Base-by-base conservation (phyloP, 2,888 invertebrate genomes). In the Sinodicranocentrus sp. region DNA sequence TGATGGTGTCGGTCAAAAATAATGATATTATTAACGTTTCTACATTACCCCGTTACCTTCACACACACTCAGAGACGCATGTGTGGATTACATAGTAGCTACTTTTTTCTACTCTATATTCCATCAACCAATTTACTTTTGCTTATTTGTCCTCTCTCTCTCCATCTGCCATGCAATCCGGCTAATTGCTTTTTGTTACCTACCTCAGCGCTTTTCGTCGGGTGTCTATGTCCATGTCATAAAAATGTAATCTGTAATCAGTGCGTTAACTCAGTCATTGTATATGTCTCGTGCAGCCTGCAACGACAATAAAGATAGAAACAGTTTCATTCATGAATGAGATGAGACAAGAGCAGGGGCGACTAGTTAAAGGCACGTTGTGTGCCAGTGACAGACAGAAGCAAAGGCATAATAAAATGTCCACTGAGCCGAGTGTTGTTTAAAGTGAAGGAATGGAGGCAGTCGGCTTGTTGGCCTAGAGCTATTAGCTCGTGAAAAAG, bases 181-280 rank as follows among this genome's bases (percentile, higher is more conserved):
- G 57, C 57, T 82, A 82, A 82, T 73, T 82, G 23, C 59, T 67
- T 72, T 70, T 65, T 70, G 43, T 26, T 71, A 68, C 44, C 44
- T 59, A 54, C 39, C 39, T 67, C 25, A 65, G 26, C 65, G 48
- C 19, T 26, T n/a, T 26, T 3, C 5, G 19, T 13, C 10, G n/a
- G 1, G 17, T 54, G 25, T 23, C 2, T 3, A 2, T 8, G 19
- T 21, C 71, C 0, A 10, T 67, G 59, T 54, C 57, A 80, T 80
- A 67, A 72, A 80, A 63, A 44, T 44, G 43, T 65, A 80, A 65
- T 82, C 19, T 75, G 73, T 68, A 82, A 68, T 75, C 68, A 59
- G 73, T 23, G 33, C 23, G 44, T 33, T 63, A 44, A 44, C 73
- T 73, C 33, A 15, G 21, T 48, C 48, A 48, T 15, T 48, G 26